Evolutionary conservation across 2,797 vertebrate species (phyloP).

Genomic region (Erpetoichthys calabaricus): DNA sequence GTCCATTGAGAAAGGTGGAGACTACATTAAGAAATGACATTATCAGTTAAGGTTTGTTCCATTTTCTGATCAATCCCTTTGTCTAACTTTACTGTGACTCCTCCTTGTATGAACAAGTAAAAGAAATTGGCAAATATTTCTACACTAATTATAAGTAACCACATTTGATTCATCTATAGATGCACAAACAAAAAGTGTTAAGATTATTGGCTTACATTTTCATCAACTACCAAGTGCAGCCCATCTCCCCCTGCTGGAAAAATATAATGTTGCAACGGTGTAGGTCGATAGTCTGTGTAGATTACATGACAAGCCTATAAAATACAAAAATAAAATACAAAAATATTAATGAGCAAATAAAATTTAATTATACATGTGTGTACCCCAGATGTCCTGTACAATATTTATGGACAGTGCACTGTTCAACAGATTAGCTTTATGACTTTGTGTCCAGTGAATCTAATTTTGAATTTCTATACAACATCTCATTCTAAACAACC

Average conservation of each 20-base stretch:
- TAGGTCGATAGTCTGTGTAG: slow-evolving; percentile 93
- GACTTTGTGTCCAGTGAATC: no score
- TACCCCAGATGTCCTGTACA: neutral
- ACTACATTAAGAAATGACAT: no score
- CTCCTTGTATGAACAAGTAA: no score
- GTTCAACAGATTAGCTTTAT: no score
- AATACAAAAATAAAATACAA: slow-evolving; percentile 19
- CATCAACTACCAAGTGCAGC: slow-evolving; percentile 92
- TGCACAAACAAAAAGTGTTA: neutral
- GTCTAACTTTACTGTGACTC: no score
- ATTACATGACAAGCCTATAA: slow-evolving; percentile 87
- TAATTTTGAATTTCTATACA: no score
- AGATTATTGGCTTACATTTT: slow-evolving; percentile 66
- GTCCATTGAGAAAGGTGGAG: no score
- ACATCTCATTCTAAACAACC: no score
- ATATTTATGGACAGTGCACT: no score
- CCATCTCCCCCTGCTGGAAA: slow-evolving; percentile 97
- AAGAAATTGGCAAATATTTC: no score
- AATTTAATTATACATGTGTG: neutral
- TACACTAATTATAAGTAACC: neutral
- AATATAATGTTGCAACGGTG: slow-evolving; percentile 92
- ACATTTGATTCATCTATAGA: neutral
- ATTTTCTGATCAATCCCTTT: no score
- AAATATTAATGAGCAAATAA: slow-evolving; percentile 2
- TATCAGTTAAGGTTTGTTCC: no score